Evolutionary conservation across 2,888 invertebrate genomes (phyloP).

Genomic region (Hedychridium roseum): DNA sequence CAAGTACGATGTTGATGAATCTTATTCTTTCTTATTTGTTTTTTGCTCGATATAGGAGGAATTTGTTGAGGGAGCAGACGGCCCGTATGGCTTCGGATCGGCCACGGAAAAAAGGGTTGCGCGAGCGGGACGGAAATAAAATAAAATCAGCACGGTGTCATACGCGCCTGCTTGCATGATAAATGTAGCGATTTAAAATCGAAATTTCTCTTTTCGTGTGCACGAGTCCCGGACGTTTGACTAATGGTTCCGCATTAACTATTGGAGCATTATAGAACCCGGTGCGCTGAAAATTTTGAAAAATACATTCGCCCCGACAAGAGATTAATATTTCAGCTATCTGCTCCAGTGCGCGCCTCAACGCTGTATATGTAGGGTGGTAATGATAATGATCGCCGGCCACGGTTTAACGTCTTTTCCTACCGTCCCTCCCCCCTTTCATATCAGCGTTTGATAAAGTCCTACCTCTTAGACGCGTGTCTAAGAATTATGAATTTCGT

Average conservation of each 20-base stretch:
- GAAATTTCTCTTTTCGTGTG: constrained; percentile 63
- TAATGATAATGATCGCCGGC: constrained; percentile 49
- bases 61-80: no score
- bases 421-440: no score
- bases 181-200: constrained; percentile 65
- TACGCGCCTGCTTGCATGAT: constrained; percentile 64
- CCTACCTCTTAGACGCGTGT: no score
- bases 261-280: constrained; percentile 62
- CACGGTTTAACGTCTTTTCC: constrained; percentile 25
- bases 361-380: constrained; percentile 32
- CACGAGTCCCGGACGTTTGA: constrained; percentile 61
- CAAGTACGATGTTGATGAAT: no score
- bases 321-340: constrained; percentile 60
- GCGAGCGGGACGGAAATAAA: constrained; percentile 54
- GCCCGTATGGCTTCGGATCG: no score
- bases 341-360: constrained; percentile 37
- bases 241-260: constrained; percentile 64
- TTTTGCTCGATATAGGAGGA: no score
- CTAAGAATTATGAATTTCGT: background rate
- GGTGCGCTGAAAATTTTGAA: constrained; percentile 58
- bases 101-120: constrained; percentile 42
- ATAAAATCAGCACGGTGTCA: constrained; percentile 63
- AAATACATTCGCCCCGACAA: constrained; percentile 60
- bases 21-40: no score
- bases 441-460: no score